These are phyloP conservation scores for Agrochola circellaris DNA, from an alignment of 2,888 invertebrate species.

Conservation along the genomic window DNA sequence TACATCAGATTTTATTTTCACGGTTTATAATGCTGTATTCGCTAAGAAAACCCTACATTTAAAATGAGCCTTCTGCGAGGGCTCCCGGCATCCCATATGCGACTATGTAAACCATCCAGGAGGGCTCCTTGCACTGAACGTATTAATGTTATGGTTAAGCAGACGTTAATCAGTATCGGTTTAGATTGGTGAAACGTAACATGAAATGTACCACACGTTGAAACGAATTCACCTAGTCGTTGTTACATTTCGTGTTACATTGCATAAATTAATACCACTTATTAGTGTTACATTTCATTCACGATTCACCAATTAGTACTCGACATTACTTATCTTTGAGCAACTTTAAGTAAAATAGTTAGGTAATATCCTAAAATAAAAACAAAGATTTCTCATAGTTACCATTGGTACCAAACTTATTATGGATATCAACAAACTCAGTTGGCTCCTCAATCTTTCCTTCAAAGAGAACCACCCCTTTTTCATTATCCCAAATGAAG, in stretches of 20 bases:
- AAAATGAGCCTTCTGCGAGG: too few relatives aligned
- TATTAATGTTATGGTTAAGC: too few relatives aligned
- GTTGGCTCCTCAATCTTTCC: constrained; percentile 91
- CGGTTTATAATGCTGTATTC: too few relatives aligned
- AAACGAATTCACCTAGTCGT: not conserved
- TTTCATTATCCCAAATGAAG: constrained; percentile 91
- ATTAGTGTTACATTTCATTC: not conserved
- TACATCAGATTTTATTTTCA: too few relatives aligned
- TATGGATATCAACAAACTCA: constrained; percentile 60
- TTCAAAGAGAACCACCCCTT: constrained; percentile 91
- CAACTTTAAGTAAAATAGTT: not conserved
- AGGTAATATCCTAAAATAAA: not conserved
- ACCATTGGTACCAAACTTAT: constrained; percentile 18
- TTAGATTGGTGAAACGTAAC: too few relatives aligned
- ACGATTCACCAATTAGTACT: not conserved
- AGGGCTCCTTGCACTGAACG: too few relatives aligned
- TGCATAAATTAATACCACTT: not conserved
- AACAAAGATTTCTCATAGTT: not conserved
- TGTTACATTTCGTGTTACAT: not conserved
- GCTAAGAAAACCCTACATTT: too few relatives aligned
- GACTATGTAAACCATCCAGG: too few relatives aligned
- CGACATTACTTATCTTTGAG: not conserved
- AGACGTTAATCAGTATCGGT: too few relatives aligned
- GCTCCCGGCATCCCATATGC: too few relatives aligned
- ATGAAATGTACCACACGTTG: too few relatives aligned